These are phyloP conservation scores for Hydroisotoma schaefferi DNA, from an alignment of 2,888 invertebrate genomes.

Conservation along the genomic window DNA sequence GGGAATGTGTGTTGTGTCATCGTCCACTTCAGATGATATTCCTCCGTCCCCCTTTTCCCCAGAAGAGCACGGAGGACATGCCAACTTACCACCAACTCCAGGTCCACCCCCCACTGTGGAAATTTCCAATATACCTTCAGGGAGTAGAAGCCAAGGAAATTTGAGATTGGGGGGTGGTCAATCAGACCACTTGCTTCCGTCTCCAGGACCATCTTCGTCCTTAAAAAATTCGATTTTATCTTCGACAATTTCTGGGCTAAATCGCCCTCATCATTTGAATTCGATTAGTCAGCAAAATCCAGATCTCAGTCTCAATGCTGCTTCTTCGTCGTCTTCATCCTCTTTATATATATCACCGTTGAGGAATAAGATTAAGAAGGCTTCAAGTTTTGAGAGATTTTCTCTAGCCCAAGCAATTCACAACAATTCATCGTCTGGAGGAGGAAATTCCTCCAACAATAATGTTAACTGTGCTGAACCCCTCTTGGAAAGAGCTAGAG, in stretches of 20 bases:
- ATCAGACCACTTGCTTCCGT: not conserved
- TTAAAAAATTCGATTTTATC: not conserved
- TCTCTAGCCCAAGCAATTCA: conserved; percentile 39
- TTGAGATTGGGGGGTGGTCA: not conserved
- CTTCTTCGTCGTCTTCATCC: conserved; percentile 10
- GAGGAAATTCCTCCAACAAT: conserved; percentile 11
- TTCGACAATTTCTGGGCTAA: not conserved
- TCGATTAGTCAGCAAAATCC: conserved; percentile 3
- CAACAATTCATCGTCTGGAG: too few species aligned
- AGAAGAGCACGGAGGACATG: conserved; percentile 20
- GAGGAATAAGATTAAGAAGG: conserved; percentile 47
- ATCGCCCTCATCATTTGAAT: conserved; percentile 4
- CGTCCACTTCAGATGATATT: conserved; percentile 46
- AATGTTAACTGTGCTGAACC: conserved; percentile 31
- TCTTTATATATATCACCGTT: conserved; percentile 35
- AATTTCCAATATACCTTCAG: not conserved
- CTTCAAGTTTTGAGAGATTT: conserved; percentile 47
- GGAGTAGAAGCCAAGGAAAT: too few species aligned
- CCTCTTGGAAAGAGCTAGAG: conserved; percentile 37
- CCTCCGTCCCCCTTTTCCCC: conserved; percentile 46
- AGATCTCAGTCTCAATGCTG: conserved; percentile 6
- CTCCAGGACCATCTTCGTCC: not conserved
- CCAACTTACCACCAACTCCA: conserved; percentile 11
- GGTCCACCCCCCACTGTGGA: not conserved
- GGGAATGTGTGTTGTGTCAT: conserved; percentile 46